Conservation (phyloP, 92 coral and sea anemone genomes). For the Zoanthus sociatus region DNA sequence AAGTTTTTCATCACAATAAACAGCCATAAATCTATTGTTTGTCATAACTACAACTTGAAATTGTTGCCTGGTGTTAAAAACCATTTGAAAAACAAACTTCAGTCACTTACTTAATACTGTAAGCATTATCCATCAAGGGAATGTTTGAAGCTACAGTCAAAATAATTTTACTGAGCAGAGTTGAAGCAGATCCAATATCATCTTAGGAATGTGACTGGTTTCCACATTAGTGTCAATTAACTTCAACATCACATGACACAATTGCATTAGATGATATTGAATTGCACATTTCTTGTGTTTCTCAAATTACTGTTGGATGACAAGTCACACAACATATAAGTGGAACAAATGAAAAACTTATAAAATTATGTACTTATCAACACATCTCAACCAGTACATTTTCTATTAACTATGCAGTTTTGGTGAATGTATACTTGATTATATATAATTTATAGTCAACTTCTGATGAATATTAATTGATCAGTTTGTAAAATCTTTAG, state of each 20-base stretch:
- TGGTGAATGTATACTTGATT: background rate
- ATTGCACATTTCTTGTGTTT: background rate
- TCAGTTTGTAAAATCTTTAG: no score
- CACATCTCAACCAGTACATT: no score
- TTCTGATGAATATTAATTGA: background rate
- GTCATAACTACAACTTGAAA: background rate
- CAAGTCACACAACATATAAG: background rate
- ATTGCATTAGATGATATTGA: background rate
- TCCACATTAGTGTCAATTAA: background rate
- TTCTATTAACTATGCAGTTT: background rate
- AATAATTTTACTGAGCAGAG: background rate
- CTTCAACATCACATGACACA: background rate
- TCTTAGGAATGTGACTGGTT: background rate
- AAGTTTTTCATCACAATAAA: background rate
- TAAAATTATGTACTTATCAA: background rate
- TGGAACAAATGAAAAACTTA: background rate
- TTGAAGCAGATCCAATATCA: slow-evolving; percentile 8
- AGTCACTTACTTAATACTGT: background rate
- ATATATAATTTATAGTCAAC: background rate
- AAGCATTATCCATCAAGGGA: slow-evolving; percentile 23
- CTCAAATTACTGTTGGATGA: background rate
- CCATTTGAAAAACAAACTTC: background rate
- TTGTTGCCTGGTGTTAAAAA: background rate
- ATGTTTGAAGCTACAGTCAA: background rate
- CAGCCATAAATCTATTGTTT: background rate